Base-by-base conservation (phyloP, 2,113 vertebrate genomes). In the Mobula birostris region DNA sequence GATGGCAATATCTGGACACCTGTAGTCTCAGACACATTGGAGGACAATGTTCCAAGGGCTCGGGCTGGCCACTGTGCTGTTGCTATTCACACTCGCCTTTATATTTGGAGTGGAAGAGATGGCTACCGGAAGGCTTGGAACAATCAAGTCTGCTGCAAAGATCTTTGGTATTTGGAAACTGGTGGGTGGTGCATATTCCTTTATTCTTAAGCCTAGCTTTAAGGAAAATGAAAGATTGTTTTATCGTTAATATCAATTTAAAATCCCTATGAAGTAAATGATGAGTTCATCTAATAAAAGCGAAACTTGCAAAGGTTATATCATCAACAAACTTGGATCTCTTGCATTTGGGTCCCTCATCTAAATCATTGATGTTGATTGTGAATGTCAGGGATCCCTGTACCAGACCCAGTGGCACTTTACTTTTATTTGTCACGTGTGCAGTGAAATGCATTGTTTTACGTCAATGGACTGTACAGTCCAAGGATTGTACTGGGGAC, bases 91-190 rank as follows among this genome's bases (percentile, higher is more conserved):
- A 98, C 98, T 85, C 98, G 98, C n/a, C 96, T 99, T 1, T 99
- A 99, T 94, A 96, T 99, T 95, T 99, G 99, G 99, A 99, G 99
- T 85, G 99, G 99, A 82, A 97, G 99, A 74, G 98, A 99, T 56
- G 98, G 98, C 80, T 99, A 98, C 96, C 97, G 97, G 93, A 99
- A 98, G 96, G 98, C 96, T 95, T 97, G 98, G 96, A 99, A 98
- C 96, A 98, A 98, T 97, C 99, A 99, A 96, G 98, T 99, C 88
- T 99, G 98, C 97, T 99, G 98, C 96, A 99, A 98, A 96, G 99
- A 99, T 96, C 98, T 99, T 95, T 99, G 99, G 98, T 99, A 98
- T 96, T 97, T 99, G 96, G 99, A 99, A 96, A 99, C 98, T 95
- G 98, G 99, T 99, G 96, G 97, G 97, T 96, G 56, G 15, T 32